Evolutionary conservation across 2,113 vertebrate genomes (phyloP).

Genomic region (Toxostoma redivivum): DNA sequence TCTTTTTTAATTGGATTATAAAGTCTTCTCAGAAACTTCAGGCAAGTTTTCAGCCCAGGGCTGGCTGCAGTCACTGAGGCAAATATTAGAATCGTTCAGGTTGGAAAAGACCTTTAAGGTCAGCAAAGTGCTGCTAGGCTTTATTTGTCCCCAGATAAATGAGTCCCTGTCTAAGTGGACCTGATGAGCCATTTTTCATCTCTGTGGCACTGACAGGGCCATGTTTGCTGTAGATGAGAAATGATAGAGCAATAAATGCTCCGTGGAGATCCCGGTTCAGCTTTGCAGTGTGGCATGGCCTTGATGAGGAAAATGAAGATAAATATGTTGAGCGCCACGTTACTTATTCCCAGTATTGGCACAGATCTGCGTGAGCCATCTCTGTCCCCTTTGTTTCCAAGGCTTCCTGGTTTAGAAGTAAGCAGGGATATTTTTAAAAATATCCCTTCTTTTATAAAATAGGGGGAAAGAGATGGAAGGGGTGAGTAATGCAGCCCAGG

Average conservation of each 20-base stretch:
- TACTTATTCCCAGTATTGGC: not conserved
- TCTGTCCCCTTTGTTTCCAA: constrained; percentile 26
- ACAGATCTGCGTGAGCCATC: not conserved
- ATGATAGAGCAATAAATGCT: not conserved
- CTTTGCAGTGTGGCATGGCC: not conserved
- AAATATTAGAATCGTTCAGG: not conserved
- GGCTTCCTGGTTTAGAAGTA: not conserved
- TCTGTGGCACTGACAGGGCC: not conserved
- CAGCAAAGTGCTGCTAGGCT: not conserved
- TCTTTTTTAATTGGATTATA: not conserved
- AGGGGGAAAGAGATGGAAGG: not conserved
- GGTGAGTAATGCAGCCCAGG: not conserved
- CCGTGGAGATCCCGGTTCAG: not conserved
- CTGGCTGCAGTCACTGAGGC: not conserved
- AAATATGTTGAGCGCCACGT: not conserved
- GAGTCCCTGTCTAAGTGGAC: not conserved
- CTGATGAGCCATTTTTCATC: constrained; percentile 16
- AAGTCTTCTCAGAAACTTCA: not conserved
- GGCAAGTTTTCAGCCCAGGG: not conserved
- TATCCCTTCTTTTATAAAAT: not conserved
- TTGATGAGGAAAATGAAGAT: constrained; percentile 43
- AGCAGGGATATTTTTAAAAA: not conserved
- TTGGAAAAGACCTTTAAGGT: not conserved
- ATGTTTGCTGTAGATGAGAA: not conserved
- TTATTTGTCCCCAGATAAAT: not conserved